These are phyloP conservation scores for Pecten maximus DNA, from an alignment of 2,888 invertebrate genomes.

Conservation along the genomic window DNA sequence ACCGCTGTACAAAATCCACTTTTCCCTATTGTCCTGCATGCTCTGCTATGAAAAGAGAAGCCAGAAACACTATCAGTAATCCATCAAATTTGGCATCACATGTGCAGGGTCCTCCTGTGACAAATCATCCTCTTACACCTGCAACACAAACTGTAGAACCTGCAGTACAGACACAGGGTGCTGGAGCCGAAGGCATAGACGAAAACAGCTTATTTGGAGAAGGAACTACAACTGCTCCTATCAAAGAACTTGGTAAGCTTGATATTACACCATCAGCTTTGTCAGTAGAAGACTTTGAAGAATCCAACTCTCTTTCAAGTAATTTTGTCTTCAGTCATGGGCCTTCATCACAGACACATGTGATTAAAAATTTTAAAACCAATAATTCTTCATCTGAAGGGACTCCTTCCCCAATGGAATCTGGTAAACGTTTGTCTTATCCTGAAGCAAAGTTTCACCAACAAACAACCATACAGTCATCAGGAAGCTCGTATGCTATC, in stretches of 20 bases:
- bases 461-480: neutral
- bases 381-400: neutral
- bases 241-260: neutral
- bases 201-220: slow-evolving; percentile 15
- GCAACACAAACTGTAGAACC: neutral
- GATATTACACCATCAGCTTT: slow-evolving; percentile 8
- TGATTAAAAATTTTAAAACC: neutral
- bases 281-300: neutral
- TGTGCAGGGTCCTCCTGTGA: neutral
- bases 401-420: slow-evolving; percentile 37
- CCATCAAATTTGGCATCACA: neutral
- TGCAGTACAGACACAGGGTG: neutral
- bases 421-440: neutral
- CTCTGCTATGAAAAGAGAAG: neutral
- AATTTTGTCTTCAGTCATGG: neutral
- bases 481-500: neutral
- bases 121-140: neutral
- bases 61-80: neutral
- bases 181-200: neutral
- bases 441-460: neutral
- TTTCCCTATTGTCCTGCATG: slow-evolving; percentile 56
- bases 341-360: neutral
- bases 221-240: neutral
- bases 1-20: slow-evolving; percentile 55
- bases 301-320: neutral